Evolutionary conservation across 2,797 vertebrate species (phyloP).

Genomic region (Myiotriccus ornatus): DNA sequence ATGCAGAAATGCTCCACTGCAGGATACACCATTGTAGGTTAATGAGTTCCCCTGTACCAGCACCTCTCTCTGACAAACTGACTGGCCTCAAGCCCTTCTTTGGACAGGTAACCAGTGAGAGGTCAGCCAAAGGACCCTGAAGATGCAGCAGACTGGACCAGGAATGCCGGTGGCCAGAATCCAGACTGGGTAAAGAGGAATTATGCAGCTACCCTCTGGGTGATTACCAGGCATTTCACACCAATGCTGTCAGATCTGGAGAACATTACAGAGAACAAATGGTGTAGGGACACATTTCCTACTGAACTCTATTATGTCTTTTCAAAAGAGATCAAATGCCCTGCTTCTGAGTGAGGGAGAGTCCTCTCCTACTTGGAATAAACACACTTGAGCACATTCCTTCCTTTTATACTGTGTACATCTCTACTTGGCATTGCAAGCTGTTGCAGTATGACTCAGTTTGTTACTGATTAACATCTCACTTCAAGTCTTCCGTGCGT

Average conservation of each 20-base stretch:
- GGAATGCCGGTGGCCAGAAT: background rate
- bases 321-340: background rate
- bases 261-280: background rate
- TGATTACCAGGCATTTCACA: background rate
- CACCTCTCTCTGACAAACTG: background rate
- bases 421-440: background rate
- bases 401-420: background rate
- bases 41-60: background rate
- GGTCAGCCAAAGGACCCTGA: background rate
- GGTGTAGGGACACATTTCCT: background rate
- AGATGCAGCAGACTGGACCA: background rate
- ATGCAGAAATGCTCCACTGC: background rate
- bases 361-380: background rate
- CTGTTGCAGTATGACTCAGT: background rate
- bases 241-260: background rate
- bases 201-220: background rate
- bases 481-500: background rate
- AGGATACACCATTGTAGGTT: background rate
- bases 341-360: rapidly evolving
- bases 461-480: slow-evolving; percentile 29
- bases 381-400: background rate
- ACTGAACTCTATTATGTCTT: background rate
- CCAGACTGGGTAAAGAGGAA: background rate
- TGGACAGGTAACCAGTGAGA: background rate
- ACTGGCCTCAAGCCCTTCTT: background rate